Base-by-base conservation (phyloP, 2,113 vertebrate species). In the Petrocephalus zakoni region DNA sequence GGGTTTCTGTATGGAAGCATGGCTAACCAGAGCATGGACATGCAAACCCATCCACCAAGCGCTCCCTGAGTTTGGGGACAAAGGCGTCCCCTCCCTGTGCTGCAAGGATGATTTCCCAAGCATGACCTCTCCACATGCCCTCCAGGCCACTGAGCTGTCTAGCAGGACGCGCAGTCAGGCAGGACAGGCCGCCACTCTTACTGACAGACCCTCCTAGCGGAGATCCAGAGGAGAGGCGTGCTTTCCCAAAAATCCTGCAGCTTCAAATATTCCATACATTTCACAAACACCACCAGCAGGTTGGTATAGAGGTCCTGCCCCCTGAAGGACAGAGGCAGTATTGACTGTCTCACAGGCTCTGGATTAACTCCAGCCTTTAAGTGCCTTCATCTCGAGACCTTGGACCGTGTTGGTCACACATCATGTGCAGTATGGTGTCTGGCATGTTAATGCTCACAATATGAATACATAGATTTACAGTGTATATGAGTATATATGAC, bases 1-100 rank as follows among this genome's bases (percentile, higher is more conserved):
- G 25, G 9, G 4, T 29, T 68, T 68, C 90, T 88, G 92, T 91
- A 94, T 94, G 72, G 72, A 19, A 37, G 17, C 4, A 4, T 6
- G 52, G 7, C 1, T n/a, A n/a, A n/a, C n/a, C n/a, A n/a, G 4
- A 6, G 15, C 68, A 25, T 2, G 0, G 22, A 64, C 8, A 64
- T 3, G 22, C 22, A n/a, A n/a, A 64, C 61, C n/a, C n/a, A 13
- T 29, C 61, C 61, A 2, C 61, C n/a, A 13, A 3, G 10, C 13
- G n/a, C 61, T 64, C 58, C 58, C 58, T 2, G n/a, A 64, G n/a
- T 64, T 64, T 64, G 58, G 58, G n/a, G 58, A 64, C 58, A 25
- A 25, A 64, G 58, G 9, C n/a, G 56, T 8, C 7, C 58, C 58
- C 22, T 11, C n/a, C 9, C 29, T 17, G 11, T 37, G 13, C 15